These are phyloP conservation scores for Anableps anableps DNA, from an alignment of 2,797 vertebrate genomes.

Conservation along the genomic window DNA sequence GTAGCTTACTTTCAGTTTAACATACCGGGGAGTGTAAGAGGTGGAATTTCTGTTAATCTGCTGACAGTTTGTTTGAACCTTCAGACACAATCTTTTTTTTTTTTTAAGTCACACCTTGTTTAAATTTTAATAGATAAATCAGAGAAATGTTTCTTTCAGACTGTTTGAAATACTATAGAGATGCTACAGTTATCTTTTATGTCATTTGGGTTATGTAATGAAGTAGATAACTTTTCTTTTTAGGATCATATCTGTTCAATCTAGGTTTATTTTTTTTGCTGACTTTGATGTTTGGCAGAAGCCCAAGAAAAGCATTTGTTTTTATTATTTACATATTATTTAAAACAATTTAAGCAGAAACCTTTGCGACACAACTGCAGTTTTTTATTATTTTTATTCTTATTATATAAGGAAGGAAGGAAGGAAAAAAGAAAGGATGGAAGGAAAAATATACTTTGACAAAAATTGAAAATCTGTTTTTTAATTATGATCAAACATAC, in stretches of 20 bases:
- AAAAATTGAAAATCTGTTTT: neutral
- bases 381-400: neutral
- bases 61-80: neutral
- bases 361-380: neutral
- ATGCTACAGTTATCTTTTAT: neutral
- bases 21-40: neutral
- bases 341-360: neutral
- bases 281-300: neutral
- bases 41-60: neutral
- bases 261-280: neutral
- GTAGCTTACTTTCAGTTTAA: neutral
- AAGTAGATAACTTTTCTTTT: neutral
- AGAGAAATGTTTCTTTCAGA: neutral
- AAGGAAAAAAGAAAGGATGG: neutral
- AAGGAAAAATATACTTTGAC: neutral
- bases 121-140: neutral
- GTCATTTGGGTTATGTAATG: neutral
- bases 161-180: neutral
- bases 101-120: neutral
- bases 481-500: neutral
- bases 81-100: neutral
- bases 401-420: neutral
- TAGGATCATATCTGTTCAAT: neutral
- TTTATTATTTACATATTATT: neutral
- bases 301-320: neutral